A percentile compares a stretch with the other conserved stretches of the same genome.
phyloP scores from a whole-genome alignment of 2,888 invertebrate genomes.

The Cyrtodaria siliqua region DNA sequence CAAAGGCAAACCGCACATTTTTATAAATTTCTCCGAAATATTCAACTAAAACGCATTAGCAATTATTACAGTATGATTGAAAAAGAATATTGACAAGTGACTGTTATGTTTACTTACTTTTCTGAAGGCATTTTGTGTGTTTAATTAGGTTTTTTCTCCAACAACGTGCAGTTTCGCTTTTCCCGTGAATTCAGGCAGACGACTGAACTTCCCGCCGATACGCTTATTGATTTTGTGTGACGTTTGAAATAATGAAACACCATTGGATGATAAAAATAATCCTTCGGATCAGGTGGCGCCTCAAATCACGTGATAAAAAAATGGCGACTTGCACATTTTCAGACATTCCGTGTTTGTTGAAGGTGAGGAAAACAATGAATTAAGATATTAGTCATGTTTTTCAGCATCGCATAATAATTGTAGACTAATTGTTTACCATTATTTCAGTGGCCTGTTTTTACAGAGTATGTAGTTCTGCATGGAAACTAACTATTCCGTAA shows the following conservation, averaged over 20 bases:
- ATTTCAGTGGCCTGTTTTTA: no score
- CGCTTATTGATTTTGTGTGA: conserved; percentile 52
- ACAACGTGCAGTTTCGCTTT: conserved; percentile 37
- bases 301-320: conserved; percentile 64
- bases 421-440: no score
- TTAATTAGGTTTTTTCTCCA: conserved; percentile 31
- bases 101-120: conserved; percentile 72
- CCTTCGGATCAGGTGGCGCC: conserved; percentile 36
- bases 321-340: conserved; percentile 63
- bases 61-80: neutral
- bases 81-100: conserved; percentile 8
- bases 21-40: neutral
- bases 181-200: conserved; percentile 63
- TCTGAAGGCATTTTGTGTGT: conserved; percentile 77
- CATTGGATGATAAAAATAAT: conserved; percentile 47
- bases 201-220: conserved; percentile 80
- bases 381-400: no score
- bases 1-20: conserved; percentile 32
- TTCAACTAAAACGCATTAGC: conserved; percentile 9
- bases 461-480: no score
- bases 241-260: conserved; percentile 16
- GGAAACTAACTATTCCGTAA: no score
- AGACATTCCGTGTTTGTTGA: conserved; percentile 41
- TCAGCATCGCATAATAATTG: no score
- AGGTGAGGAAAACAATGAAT: no score